Conservation (phyloP, 2,888 invertebrate species). For the Rhagonycha fulva region DNA sequence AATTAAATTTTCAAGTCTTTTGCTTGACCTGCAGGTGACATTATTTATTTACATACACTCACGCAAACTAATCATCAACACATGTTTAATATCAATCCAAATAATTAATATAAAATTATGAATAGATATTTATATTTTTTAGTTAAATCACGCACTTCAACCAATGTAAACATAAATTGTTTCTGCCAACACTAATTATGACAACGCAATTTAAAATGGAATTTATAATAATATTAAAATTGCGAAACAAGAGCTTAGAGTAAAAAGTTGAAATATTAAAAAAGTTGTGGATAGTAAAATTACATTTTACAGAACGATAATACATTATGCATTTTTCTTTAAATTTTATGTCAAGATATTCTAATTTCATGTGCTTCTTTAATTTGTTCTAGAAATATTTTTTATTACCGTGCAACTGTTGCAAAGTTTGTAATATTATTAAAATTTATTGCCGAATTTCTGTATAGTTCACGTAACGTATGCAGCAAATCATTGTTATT, state of each 20-base stretch:
- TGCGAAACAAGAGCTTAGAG: constrained; percentile 16
- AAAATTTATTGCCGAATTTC: background rate
- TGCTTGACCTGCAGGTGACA: constrained; percentile 6
- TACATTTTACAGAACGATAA: constrained; percentile 28
- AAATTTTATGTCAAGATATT: constrained; percentile 27
- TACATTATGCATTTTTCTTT: constrained; percentile 34
- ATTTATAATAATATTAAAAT: constrained; percentile 27
- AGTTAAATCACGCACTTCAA: background rate
- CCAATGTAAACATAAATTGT: background rate
- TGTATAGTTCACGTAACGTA: background rate
- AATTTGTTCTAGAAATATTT: constrained; percentile 4
- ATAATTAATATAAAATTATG: constrained; percentile 7
- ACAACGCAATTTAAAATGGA: constrained; percentile 16
- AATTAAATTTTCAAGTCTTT: background rate
- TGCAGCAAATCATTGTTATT: background rate
- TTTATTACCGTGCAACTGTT: background rate
- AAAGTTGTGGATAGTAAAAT: constrained; percentile 26
- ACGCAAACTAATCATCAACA: constrained; percentile 29
- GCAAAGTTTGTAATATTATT: background rate
- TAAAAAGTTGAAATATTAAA: constrained; percentile 28
- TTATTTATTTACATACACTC: constrained; percentile 19
- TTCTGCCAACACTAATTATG: constrained; percentile 11
- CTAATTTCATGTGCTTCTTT: constrained; percentile 24
- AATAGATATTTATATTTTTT: constrained; percentile 7
- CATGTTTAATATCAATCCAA: constrained; percentile 27